Percentiles rank a stretch among this genome's conserved stretches.
These are phyloP conservation scores for Hartigia nigra DNA, from an alignment of 2,888 invertebrate genomes.

Conservation along the genomic window DNA sequence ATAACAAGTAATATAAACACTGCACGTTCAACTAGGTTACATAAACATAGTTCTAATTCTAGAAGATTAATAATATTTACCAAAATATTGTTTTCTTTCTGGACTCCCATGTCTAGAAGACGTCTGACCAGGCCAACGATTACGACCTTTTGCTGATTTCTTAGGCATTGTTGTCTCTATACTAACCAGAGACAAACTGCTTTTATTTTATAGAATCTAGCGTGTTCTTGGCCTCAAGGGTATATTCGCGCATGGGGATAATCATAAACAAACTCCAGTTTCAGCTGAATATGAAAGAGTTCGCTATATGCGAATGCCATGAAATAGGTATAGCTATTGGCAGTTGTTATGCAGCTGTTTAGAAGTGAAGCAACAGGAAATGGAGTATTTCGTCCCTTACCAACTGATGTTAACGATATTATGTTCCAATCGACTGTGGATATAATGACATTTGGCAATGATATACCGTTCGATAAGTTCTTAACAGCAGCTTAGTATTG, in stretches of 20 bases:
- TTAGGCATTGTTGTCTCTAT: not conserved
- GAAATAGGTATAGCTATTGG: not conserved
- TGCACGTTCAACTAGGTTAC: not conserved
- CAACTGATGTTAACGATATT: not conserved
- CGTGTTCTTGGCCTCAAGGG: not conserved
- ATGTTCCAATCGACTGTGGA: not conserved
- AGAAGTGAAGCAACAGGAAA: not conserved
- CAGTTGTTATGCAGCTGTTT: not conserved
- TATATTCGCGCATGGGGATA: not conserved
- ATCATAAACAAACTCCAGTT: not conserved
- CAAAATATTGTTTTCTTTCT: slow-evolving; percentile 3
- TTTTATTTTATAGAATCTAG: not conserved
- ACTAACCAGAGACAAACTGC: not conserved
- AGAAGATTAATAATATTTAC: not conserved
- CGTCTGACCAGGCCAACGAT: not conserved
- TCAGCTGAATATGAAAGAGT: not conserved
- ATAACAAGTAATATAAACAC: not conserved
- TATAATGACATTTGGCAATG: not conserved
- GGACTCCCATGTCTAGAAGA: not conserved
- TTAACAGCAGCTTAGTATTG: not conserved
- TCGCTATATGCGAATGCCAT: not conserved
- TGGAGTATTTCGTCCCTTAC: not conserved
- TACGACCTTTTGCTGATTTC: not conserved
- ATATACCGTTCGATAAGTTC: not conserved
- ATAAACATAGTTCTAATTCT: not conserved